Evolutionary conservation across 1,140 invertebrate genomes (phyloP).

Genomic region (Coelopa frigida): DNA sequence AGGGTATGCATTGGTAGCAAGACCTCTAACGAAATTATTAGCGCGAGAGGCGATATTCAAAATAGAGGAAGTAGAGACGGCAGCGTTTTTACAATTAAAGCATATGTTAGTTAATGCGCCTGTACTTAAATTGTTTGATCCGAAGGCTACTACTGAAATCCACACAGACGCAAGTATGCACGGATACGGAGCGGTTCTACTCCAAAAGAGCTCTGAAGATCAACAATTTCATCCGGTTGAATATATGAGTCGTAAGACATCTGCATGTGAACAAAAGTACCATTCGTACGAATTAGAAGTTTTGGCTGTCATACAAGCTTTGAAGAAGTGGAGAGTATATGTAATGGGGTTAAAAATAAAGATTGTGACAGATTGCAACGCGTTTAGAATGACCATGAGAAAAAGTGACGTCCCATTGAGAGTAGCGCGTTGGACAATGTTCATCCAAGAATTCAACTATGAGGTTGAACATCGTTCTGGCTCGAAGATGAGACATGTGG

Average conservation of each 20-base stretch:
- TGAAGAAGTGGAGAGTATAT: slow-evolving; percentile 22
- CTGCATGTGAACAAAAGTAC: slow-evolving; percentile 27
- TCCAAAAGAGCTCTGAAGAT: slow-evolving; percentile 18
- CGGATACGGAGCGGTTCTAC: slow-evolving; percentile 23
- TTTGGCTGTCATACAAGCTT: slow-evolving; percentile 19
- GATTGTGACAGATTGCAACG: slow-evolving; percentile 25
- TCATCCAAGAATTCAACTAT: slow-evolving; percentile 22
- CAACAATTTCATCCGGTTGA: slow-evolving; percentile 8
- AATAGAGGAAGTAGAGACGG: not conserved
- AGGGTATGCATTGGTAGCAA: not conserved
- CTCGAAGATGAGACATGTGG: slow-evolving; percentile 23
- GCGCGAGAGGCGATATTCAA: not conserved
- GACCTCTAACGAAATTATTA: not conserved
- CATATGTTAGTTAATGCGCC: slow-evolving; percentile 11
- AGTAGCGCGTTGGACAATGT: slow-evolving; percentile 21
- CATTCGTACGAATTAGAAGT: slow-evolving; percentile 27
- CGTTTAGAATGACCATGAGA: slow-evolving; percentile 25
- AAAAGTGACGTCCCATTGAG: slow-evolving; percentile 12
- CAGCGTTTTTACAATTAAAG: slow-evolving; percentile 15
- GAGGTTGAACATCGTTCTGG: slow-evolving; percentile 20
- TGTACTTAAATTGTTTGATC: slow-evolving; percentile 17
- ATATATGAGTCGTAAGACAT: slow-evolving; percentile 27
- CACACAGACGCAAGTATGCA: slow-evolving; percentile 28
- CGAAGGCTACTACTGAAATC: slow-evolving; percentile 16
- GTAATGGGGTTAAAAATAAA: slow-evolving; percentile 5